Evolutionary conservation across 1,140 invertebrate species (phyloP).

Genomic region (Sycobia sp.): DNA sequence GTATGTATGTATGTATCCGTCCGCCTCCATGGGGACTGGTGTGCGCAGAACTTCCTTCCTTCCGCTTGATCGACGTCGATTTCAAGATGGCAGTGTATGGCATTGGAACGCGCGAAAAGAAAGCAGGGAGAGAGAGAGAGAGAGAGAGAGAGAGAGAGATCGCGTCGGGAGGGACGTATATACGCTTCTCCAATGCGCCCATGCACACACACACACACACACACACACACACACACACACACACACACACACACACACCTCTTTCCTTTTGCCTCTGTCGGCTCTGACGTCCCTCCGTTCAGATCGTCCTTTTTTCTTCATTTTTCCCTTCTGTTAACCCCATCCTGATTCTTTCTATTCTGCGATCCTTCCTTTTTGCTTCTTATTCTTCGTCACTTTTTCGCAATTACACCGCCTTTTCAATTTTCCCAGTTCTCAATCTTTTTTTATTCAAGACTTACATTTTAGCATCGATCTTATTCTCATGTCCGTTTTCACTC

Average conservation of each 20-base stretch:
- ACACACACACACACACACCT: too few species aligned
- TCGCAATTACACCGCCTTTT: constrained; percentile 24
- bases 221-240: too few species aligned
- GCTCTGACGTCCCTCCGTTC: too few species aligned
- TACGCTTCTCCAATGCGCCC: too few species aligned
- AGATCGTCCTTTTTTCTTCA: too few species aligned
- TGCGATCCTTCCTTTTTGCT: not conserved
- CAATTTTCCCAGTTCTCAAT: constrained; percentile 25
- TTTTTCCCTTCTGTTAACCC: not conserved
- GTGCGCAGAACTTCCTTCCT: constrained; percentile 51
- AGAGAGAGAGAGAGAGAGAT: constrained; percentile 1
- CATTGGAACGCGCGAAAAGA: not conserved
- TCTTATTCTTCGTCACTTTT: constrained; percentile 13
- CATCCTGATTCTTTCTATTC: constrained; percentile 1
- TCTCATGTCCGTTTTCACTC: too few species aligned
- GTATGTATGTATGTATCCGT: too few species aligned
- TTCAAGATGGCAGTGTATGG: constrained; percentile 56
- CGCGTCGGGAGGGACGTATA: not conserved
- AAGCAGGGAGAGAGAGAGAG: constrained; percentile 5
- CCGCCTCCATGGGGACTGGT: constrained; percentile 34
- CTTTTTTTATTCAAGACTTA: too few species aligned
- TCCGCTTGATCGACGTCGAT: constrained; percentile 55
- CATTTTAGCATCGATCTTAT: too few species aligned
- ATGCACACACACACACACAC: too few species aligned
- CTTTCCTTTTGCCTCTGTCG: too few species aligned